Evolutionary conservation across 1,140 invertebrate genomes (phyloP).

Genomic region (Acromyrmex heyeri): DNA sequence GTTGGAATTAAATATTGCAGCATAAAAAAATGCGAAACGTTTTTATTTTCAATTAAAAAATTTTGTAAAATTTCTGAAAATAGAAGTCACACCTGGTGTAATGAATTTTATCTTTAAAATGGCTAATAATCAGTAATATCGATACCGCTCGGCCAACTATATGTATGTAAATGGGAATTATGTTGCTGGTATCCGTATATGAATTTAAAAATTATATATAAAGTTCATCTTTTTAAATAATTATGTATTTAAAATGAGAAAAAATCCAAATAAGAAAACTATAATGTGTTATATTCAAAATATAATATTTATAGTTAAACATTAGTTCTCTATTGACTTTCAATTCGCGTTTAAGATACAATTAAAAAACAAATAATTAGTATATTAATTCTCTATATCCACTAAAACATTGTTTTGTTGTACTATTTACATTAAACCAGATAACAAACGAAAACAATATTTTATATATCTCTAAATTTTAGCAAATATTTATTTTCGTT

Average conservation of each 20-base stretch:
- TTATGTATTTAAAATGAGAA: background rate
- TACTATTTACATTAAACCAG: background rate
- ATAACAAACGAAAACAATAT: background rate
- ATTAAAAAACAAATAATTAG: background rate
- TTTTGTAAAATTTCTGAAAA: background rate
- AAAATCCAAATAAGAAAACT: background rate
- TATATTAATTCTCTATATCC: background rate
- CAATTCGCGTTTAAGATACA: background rate
- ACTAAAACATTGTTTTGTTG: background rate
- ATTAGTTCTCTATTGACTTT: background rate
- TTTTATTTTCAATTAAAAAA: slow-evolving; percentile 28
- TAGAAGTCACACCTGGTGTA: background rate
- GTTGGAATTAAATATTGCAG: slow-evolving; percentile 3
- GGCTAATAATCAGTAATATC: background rate
- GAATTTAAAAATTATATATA: background rate
- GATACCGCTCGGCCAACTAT: background rate
- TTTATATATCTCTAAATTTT: background rate
- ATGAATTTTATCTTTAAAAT: slow-evolving; percentile 13
- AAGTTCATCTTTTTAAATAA: background rate
- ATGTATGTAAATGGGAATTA: background rate
- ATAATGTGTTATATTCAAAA: background rate
- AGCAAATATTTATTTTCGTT: background rate
- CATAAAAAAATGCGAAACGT: slow-evolving; percentile 1
- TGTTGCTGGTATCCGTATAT: background rate
- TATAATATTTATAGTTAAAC: background rate